Conservation (phyloP, 2,888 invertebrate genomes). For the Dynastes hyllus region DNA sequence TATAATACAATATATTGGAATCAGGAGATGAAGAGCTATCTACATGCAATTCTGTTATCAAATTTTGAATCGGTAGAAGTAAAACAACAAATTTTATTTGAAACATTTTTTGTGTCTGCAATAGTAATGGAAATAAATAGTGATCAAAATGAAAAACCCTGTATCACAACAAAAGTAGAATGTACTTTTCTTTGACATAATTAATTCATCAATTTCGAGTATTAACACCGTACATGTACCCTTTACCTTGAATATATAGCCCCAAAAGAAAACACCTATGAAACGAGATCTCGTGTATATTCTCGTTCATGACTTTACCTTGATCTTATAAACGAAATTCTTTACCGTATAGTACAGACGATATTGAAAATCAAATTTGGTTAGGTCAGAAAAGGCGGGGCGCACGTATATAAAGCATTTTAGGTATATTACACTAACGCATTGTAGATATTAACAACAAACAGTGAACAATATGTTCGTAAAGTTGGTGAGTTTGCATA, state of each 20-base stretch:
- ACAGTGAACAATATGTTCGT: slow-evolving; percentile 68
- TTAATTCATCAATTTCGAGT: not conserved
- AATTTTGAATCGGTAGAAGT: too few species aligned
- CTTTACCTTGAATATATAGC: slow-evolving; percentile 45
- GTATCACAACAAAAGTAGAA: too few species aligned
- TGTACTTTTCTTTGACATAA: not conserved
- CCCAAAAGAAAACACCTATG: slow-evolving; percentile 31
- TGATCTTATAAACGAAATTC: slow-evolving; percentile 52
- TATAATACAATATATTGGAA: too few species aligned
- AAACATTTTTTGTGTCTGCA: too few species aligned
- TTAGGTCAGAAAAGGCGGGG: slow-evolving; percentile 63
- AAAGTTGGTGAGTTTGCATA: slow-evolving; percentile 69
- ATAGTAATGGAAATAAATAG: too few species aligned
- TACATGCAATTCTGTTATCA: too few species aligned
- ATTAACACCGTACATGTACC: slow-evolving; percentile 30
- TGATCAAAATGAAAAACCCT: too few species aligned
- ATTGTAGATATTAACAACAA: slow-evolving; percentile 64
- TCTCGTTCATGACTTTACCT: slow-evolving; percentile 46
- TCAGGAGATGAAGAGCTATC: too few species aligned
- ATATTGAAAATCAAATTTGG: slow-evolving; percentile 53
- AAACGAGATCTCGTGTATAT: slow-evolving; percentile 24
- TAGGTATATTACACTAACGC: slow-evolving; percentile 62
- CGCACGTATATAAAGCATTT: slow-evolving; percentile 65
- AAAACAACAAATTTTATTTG: too few species aligned
- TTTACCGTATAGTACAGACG: slow-evolving; percentile 42